These are phyloP conservation scores for Leucopsar rothschildi DNA, from an alignment of 2,113 vertebrate species.

Conservation along the genomic window DNA sequence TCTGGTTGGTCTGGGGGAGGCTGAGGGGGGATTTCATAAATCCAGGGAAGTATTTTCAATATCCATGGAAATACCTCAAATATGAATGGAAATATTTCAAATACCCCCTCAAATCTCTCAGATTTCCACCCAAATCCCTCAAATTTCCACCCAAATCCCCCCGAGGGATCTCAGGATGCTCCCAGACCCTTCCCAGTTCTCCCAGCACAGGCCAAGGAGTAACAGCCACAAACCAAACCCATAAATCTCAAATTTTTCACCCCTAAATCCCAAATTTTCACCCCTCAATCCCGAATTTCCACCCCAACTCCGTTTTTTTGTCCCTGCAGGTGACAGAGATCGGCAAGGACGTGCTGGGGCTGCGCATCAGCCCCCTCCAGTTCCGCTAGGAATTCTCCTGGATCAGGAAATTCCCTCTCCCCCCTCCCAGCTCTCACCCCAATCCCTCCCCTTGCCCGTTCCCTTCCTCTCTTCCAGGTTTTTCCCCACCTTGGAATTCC, in stretches of 20 bases:
- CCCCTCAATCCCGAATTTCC: not conserved
- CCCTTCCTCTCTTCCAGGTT: not conserved
- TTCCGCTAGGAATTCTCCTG: slow-evolving; percentile 79
- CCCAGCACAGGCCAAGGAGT: not conserved
- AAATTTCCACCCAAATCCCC: not conserved
- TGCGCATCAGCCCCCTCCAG: slow-evolving; percentile 94
- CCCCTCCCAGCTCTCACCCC: not conserved
- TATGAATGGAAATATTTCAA: not conserved
- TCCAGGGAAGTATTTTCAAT: not conserved
- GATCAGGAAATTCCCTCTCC: not conserved
- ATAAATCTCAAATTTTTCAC: rapidly evolving
- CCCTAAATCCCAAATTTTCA: rapidly evolving
- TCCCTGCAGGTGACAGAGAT: slow-evolving; percentile 88
- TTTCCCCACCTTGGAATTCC: not conserved
- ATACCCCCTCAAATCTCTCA: not conserved
- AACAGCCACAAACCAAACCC: not conserved
- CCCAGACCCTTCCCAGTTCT: not conserved
- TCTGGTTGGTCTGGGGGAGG: not conserved
- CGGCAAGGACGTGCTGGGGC: slow-evolving; percentile 92
- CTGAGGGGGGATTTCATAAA: not conserved
- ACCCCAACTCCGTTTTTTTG: not conserved
- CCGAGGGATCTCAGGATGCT: rapidly evolving
- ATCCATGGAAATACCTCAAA: not conserved
- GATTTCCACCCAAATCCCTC: not conserved
- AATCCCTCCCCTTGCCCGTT: rapidly evolving